Conservation (phyloP, 2,888 invertebrate genomes). For the Chymomyza amoena region DNA sequence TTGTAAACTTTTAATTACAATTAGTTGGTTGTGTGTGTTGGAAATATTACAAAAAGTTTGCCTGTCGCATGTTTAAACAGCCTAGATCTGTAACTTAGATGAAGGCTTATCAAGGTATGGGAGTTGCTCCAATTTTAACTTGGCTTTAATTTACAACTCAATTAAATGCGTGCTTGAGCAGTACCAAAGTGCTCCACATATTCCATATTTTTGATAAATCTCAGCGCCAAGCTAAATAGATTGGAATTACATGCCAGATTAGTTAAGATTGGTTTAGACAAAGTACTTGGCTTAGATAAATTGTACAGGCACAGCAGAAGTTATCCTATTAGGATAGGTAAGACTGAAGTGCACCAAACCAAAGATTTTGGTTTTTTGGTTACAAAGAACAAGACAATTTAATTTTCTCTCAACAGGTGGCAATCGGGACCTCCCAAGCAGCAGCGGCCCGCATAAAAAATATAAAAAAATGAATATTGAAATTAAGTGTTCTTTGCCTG, state of each 20-base stretch:
- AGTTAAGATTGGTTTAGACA: neutral
- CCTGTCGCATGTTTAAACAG: neutral
- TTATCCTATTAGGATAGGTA: neutral
- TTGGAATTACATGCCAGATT: neutral
- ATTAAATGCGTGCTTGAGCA: neutral
- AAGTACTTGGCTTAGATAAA: conserved; percentile 9
- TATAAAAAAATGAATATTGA: no score
- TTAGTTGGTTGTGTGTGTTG: neutral
- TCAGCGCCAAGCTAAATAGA: neutral
- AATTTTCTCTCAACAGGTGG: no score
- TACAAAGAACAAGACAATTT: no score
- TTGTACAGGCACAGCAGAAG: conserved; percentile 14
- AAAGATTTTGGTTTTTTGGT: neutral
- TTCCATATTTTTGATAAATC: neutral
- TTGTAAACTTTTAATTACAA: conserved; percentile 29
- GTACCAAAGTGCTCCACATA: neutral
- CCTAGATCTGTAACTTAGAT: neutral
- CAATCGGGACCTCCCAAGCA: no score
- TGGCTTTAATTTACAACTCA: neutral
- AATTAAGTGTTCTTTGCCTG: no score
- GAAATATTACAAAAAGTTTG: neutral
- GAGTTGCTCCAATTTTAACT: neutral
- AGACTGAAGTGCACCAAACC: no score
- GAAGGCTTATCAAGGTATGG: neutral
- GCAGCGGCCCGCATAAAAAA: no score